A percentile compares a stretch with the other conserved stretches of the same genome.
Evolutionary conservation across 1,140 invertebrate species (phyloP).

Genomic region (Temnothorax longispinosus): DNA sequence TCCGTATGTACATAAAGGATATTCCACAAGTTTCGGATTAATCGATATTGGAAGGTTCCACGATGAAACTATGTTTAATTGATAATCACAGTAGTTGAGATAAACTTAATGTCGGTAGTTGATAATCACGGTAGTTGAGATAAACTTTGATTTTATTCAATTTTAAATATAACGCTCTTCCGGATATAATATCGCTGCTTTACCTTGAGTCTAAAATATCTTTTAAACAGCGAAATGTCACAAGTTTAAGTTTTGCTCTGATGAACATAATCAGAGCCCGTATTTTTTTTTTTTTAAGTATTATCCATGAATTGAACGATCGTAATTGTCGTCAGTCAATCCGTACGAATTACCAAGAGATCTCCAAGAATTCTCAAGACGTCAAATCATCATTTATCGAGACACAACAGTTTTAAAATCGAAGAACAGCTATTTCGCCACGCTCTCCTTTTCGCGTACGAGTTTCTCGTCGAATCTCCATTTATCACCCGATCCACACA

Average conservation of each 20-base stretch:
- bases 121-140: neutral
- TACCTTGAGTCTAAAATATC: neutral
- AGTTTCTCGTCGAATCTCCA: conserved; percentile 42
- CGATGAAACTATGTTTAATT: conserved; percentile 1
- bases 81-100: neutral
- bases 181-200: neutral
- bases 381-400: neutral
- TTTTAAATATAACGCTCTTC: neutral
- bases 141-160: neutral
- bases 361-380: neutral
- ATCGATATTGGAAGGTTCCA: conserved; percentile 30
- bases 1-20: conserved; percentile 31
- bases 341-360: neutral
- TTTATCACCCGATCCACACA: conserved; percentile 3
- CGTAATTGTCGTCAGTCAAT: neutral
- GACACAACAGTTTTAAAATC: neutral
- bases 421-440: too few species aligned
- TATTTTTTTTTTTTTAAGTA: neutral
- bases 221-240: neutral
- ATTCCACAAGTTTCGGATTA: conserved; percentile 6
- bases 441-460: neutral
- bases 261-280: neutral
- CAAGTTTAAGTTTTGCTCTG: neutral
- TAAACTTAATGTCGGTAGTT: too few species aligned
- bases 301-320: neutral